A percentile compares a stretch with the other conserved stretches of the same genome.
Evolutionary conservation across 1,140 invertebrate species (phyloP).

Genomic region (Bombyx mandarina): DNA sequence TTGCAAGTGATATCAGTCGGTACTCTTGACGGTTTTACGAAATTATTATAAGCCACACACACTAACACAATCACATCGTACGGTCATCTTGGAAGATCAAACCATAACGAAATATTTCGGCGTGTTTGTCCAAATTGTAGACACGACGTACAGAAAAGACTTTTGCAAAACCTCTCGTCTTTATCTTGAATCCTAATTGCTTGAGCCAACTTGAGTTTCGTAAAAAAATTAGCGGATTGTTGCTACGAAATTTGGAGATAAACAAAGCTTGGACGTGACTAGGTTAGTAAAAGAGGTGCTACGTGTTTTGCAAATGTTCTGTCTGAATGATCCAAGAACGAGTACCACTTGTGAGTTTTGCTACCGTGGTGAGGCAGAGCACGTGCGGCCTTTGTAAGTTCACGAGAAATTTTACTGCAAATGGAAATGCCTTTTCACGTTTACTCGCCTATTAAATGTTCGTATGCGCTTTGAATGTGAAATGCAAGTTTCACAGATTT

Average conservation of each 20-base stretch:
- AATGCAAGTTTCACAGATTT: no score
- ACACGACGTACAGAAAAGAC: no score
- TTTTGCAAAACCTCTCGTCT: neutral
- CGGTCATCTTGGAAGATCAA: no score
- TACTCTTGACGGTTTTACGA: neutral
- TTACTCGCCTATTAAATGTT: neutral
- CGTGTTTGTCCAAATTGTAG: no score
- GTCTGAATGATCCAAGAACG: neutral
- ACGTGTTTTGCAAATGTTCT: slow-evolving; percentile 8
- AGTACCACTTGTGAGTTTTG: neutral
- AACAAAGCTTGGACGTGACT: slow-evolving; percentile 4
- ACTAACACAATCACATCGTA: no score
- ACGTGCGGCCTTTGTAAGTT: neutral
- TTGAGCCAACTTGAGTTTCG: neutral
- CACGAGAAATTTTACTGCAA: slow-evolving; percentile 7
- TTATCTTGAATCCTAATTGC: slow-evolving; percentile 3
- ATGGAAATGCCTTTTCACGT: slow-evolving; percentile 1
- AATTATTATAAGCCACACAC: neutral
- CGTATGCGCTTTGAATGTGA: no score
- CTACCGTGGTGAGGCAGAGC: slow-evolving; percentile 3
- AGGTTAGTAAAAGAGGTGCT: neutral
- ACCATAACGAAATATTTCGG: no score
- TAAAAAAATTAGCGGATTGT: slow-evolving; percentile 2
- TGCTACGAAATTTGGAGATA: slow-evolving; percentile 7
- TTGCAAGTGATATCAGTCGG: neutral